These are phyloP conservation scores for Mesocentrotus franciscanus DNA, from an alignment of 53 echinoderm and acorn worm genomes.

Conservation along the genomic window DNA sequence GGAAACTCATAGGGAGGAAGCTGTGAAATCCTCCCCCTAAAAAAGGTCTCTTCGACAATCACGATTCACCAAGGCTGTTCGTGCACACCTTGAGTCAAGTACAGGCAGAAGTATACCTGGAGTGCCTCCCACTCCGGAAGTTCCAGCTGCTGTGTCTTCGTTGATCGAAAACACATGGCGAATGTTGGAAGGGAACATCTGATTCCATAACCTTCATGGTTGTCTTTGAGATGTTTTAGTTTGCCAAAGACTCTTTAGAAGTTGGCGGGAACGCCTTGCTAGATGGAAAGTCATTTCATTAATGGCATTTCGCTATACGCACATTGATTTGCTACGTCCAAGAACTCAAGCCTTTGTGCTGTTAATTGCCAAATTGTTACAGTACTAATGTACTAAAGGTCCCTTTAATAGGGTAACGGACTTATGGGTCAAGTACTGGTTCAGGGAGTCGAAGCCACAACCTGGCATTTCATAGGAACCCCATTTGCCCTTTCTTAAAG, in stretches of 20 bases:
- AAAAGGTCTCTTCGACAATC: not conserved
- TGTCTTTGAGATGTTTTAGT: not conserved
- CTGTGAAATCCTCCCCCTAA: no score
- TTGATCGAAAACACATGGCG: constrained; percentile 9
- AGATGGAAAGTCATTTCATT: no score
- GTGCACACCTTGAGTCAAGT: not conserved
- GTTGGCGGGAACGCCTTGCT: not conserved
- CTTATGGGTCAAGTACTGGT: not conserved
- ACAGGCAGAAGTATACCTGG: not conserved
- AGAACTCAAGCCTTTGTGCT: no score
- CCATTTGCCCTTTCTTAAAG: not conserved
- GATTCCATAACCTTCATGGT: not conserved
- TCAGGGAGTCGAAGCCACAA: not conserved
- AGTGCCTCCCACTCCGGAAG: constrained; percentile 13
- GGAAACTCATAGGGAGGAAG: not conserved
- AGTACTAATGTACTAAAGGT: not conserved
- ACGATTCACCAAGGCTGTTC: not conserved
- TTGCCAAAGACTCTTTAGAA: not conserved
- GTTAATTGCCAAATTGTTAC: no score
- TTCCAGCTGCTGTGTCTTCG: not conserved
- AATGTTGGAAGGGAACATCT: not conserved
- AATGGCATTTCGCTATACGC: no score
- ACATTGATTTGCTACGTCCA: no score
- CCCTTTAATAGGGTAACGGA: not conserved
- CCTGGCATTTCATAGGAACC: not conserved